A percentile compares a stretch with the other conserved stretches of the same genome.
phyloP scores from a whole-genome alignment of 2,113 vertebrate species.

The Melanocharis versteri region DNA sequence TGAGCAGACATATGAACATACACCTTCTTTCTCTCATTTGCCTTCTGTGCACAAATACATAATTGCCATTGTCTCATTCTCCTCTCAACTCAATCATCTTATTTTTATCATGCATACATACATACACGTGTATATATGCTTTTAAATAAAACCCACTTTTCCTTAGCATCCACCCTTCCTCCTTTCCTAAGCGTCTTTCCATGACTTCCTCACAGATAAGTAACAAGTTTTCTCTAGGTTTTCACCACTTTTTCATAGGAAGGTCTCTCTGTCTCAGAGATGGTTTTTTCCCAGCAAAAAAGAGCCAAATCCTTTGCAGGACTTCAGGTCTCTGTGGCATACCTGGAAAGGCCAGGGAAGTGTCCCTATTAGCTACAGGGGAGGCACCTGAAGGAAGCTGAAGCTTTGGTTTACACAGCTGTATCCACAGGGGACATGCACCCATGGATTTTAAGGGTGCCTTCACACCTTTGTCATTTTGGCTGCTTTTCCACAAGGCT shows the following conservation, averaged over 20 bases:
- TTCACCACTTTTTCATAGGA: background rate
- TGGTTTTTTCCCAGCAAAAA: background rate
- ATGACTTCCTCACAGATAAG: background rate
- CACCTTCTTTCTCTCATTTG: background rate
- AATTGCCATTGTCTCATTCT: background rate
- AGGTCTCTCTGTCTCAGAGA: background rate
- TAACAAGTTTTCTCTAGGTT: background rate
- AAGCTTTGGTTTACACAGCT: background rate
- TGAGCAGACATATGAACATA: background rate
- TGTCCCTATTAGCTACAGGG: background rate
- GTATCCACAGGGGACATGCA: fast-evolving
- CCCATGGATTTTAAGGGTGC: background rate
- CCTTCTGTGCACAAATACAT: background rate
- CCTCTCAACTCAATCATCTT: background rate
- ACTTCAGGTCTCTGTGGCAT: background rate
- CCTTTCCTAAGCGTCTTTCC: background rate
- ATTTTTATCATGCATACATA: background rate
- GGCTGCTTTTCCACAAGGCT: background rate
- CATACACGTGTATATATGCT: background rate
- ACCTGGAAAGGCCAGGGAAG: background rate
- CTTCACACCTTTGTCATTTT: background rate
- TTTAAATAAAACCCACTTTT: background rate
- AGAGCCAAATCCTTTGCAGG: background rate
- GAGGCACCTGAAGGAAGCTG: background rate
- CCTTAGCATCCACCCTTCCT: background rate